Evolutionary conservation across 2,113 vertebrate species (phyloP).

Genomic region (Megaceryle torquata): DNA sequence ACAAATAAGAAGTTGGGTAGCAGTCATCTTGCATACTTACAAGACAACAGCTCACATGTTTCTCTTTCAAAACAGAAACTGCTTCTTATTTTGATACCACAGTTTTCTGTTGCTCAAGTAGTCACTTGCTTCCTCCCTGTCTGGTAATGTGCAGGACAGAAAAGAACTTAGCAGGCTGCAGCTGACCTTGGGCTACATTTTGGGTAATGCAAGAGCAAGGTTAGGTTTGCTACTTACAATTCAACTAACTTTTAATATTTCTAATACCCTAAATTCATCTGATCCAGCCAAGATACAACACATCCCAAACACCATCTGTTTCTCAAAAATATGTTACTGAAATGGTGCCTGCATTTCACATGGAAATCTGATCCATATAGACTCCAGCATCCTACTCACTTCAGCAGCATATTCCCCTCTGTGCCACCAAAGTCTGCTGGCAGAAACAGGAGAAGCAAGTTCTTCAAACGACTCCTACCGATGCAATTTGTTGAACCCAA

Average conservation of each 20-base stretch:
- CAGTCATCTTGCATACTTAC: not conserved
- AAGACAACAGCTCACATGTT: not conserved
- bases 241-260: not conserved
- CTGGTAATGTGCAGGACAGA: not conserved
- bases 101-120: not conserved
- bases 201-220: not conserved
- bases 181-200: not conserved
- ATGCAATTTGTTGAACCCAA: not conserved
- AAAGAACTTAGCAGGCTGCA: not conserved
- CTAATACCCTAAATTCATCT: not conserved
- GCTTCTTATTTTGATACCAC: not conserved
- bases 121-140: not conserved
- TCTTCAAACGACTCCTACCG: not conserved
- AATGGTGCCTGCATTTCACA: not conserved
- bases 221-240: not conserved
- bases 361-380: not conserved
- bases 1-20: not conserved
- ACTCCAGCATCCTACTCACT: not conserved
- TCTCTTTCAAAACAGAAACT: not conserved
- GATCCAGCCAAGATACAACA: not conserved
- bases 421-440: not conserved
- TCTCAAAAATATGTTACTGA: not conserved
- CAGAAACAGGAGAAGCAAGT: not conserved
- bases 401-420: not conserved
- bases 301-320: constrained; percentile 34